Evolutionary conservation across 2,113 vertebrate species (phyloP).

Genomic region (Neomonachus schauinslandi): DNA sequence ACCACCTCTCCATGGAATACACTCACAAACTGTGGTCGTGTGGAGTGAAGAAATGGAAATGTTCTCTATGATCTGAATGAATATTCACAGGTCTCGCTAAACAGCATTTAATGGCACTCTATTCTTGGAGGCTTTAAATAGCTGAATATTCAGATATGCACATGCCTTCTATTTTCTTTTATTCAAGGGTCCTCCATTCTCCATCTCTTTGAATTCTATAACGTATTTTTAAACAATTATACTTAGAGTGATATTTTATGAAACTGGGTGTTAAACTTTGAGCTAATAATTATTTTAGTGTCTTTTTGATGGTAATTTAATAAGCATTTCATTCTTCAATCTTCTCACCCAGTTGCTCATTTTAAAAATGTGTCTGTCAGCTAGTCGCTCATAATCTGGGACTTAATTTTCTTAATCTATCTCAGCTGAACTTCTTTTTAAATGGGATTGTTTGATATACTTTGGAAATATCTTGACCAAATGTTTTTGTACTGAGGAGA

Average conservation of each 20-base stretch:
- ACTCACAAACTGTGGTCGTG: slow-evolving; percentile 47
- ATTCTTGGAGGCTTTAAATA: slow-evolving; percentile 75
- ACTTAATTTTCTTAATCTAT: slow-evolving; percentile 6
- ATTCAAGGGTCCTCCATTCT: slow-evolving; percentile 64
- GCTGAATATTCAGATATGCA: slow-evolving; percentile 75
- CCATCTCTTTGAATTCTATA: slow-evolving; percentile 69
- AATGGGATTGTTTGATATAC: background rate
- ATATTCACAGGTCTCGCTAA: slow-evolving; percentile 75
- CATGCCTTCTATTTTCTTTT: slow-evolving; percentile 75
- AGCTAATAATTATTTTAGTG: slow-evolving; percentile 72
- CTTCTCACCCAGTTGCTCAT: background rate
- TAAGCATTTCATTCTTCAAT: slow-evolving; percentile 70
- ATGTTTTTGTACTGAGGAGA: background rate
- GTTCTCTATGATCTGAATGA: slow-evolving; percentile 73
- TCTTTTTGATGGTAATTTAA: slow-evolving; percentile 74
- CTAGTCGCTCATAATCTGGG: background rate
- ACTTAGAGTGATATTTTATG: slow-evolving; percentile 75
- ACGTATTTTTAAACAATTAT: slow-evolving; percentile 77
- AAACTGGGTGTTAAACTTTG: slow-evolving; percentile 69
- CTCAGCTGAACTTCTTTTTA: background rate
- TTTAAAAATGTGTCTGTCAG: slow-evolving; percentile 62
- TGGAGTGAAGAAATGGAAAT: slow-evolving; percentile 59
- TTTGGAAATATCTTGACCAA: background rate
- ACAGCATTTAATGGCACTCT: slow-evolving; percentile 76
- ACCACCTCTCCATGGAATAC: background rate